Percentiles rank a stretch among this genome's conserved stretches.
These are phyloP conservation scores for Oopsacas minuta DNA, from an alignment of 37 sponge, comb jelly and placozoan genomes.

Conservation along the genomic window DNA sequence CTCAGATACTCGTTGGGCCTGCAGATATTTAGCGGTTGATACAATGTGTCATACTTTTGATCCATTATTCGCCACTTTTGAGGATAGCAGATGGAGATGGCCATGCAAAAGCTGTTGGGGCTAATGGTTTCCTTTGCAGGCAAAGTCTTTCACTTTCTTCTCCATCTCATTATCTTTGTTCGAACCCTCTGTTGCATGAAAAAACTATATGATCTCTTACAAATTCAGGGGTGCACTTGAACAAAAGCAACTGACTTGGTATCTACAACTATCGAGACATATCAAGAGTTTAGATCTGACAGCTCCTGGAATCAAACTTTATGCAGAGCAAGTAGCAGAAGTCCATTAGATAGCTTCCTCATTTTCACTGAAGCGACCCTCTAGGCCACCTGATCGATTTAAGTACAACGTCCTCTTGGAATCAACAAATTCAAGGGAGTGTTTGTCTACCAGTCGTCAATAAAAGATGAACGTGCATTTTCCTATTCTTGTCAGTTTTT, in stretches of 20 bases:
- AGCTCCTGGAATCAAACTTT: not conserved
- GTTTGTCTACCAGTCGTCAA: not conserved
- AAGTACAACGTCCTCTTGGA: not conserved
- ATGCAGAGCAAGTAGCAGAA: not conserved
- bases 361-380: not conserved
- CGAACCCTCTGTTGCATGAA: slow-evolving; percentile 34
- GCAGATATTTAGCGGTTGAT: slow-evolving; percentile 39
- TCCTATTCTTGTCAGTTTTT: not conserved
- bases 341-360: not conserved
- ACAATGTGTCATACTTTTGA: slow-evolving; percentile 38
- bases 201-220: not conserved
- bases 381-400: not conserved
- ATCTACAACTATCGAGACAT: not conserved
- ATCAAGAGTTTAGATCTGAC: not conserved
- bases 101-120: slow-evolving; percentile 39
- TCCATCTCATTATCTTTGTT: slow-evolving; percentile 26
- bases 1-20: slow-evolving; percentile 60
- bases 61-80: slow-evolving; percentile 39
- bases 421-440: not conserved
- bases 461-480: not conserved
- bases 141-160: slow-evolving; percentile 34
- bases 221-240: not conserved
- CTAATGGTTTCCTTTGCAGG: slow-evolving; percentile 39
- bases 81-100: slow-evolving; percentile 36
- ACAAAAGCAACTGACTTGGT: not conserved